Evolutionary conservation across 2,888 invertebrate genomes (phyloP), one percentile per base, ranked within the genome.

Genomic region (Erebia aethiops): DNA sequence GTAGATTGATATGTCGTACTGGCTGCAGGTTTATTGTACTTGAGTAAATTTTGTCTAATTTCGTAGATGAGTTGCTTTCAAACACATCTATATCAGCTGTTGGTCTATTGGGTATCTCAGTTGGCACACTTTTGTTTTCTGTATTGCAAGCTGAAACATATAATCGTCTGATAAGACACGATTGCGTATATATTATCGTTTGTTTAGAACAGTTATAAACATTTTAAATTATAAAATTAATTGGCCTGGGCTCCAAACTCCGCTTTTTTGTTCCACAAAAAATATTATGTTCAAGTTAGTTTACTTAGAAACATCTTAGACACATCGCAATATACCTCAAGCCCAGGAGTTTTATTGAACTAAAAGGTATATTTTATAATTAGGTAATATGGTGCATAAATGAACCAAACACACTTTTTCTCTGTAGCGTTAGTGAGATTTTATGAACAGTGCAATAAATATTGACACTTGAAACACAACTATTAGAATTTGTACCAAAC

Each of bases 1-100:
- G 93, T 72, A 94, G 82, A 77, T 83, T 93, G 66, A 93, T 93
- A 80, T 94, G 93, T 63, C 93, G 79, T 71, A 92, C 77, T 56
- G 91, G 91, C 78, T 93, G 93, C 43, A 92, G 86, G 77, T 83
- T 87, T 67, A 93, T 78, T 57, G 90, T 85, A 71, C 82, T 88
- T 35, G 93, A 89, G 77, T 86, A 92, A 76, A 89, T 84, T 78
- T 90, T 90, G 70, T 88, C 87, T 26, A 84, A 67, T 78, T 87
- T 88, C 14, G 84, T 74, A n/a, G 88, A 76, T 57, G 84, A 77
- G 21, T 84, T 77, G 67, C 83, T 83, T 78, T 87, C 87, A 80
- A 91, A 89, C 11, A 87, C 87, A 74, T 88, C 87, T 74, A 89
- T 79, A 76, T 88, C 88, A 41, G 85, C n/a, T n/a, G n/a, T 83